Evolutionary conservation across 2,888 invertebrate genomes (phyloP).

Genomic region (Drosophila colorata): DNA sequence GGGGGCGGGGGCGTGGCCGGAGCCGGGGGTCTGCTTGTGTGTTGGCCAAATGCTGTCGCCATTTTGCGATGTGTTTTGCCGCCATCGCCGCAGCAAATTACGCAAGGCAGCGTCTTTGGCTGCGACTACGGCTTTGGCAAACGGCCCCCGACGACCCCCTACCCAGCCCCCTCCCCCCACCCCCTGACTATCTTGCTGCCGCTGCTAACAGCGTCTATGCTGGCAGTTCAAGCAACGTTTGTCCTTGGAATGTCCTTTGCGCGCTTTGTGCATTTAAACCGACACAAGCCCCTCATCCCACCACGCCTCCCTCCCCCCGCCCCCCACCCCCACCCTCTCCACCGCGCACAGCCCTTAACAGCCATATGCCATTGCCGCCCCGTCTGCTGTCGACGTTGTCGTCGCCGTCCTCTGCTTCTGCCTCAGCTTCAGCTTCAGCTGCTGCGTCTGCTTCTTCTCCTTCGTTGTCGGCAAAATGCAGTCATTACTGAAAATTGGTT

Average conservation of each 20-base stretch:
- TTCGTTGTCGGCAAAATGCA: slow-evolving; percentile 74
- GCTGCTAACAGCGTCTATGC: slow-evolving; percentile 13
- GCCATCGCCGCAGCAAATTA: slow-evolving; percentile 80
- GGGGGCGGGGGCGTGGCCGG: background rate
- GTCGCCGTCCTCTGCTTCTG: slow-evolving; percentile 8
- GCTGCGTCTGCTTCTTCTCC: slow-evolving; percentile 6
- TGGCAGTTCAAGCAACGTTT: slow-evolving; percentile 78
- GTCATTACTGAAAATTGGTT: slow-evolving; percentile 84
- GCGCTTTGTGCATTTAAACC: slow-evolving; percentile 80
- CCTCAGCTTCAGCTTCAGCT: no score
- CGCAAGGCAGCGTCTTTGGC: slow-evolving; percentile 64
- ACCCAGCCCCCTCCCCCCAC: background rate
- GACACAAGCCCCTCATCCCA: slow-evolving; percentile 34
- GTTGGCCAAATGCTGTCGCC: slow-evolving; percentile 71
- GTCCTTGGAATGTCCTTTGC: slow-evolving; percentile 81
- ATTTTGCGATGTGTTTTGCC: slow-evolving; percentile 82
- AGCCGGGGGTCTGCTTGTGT: background rate
- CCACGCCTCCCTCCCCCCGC: background rate
- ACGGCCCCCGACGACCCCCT: background rate
- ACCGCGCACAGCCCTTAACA: background rate
- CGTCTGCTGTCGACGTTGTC: slow-evolving; percentile 5
- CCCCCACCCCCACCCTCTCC: background rate
- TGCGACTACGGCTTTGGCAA: slow-evolving; percentile 42
- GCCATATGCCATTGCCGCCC: slow-evolving; percentile 10
- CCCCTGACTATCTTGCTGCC: slow-evolving; percentile 5